Conservation (phyloP, 2,113 vertebrate genomes). For the Petroica traversi region DNA sequence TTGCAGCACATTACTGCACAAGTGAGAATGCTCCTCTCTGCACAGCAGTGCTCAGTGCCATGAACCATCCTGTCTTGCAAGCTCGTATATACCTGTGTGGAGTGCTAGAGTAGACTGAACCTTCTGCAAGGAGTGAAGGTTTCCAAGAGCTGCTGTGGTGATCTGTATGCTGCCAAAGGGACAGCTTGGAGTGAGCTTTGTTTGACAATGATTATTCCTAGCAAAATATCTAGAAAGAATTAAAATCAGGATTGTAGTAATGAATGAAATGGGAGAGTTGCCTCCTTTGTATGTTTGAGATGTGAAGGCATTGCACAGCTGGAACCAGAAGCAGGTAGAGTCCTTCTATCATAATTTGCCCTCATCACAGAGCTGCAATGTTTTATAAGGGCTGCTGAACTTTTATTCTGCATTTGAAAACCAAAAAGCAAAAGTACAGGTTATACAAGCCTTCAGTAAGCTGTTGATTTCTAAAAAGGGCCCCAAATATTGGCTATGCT, state of each 20-base stretch:
- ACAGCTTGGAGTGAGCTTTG: background rate
- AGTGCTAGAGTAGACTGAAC: background rate
- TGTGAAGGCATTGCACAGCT: background rate
- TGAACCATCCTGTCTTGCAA: background rate
- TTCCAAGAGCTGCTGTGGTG: background rate
- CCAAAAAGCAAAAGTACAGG: background rate
- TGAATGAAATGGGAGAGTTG: background rate
- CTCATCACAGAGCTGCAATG: background rate
- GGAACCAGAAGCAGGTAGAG: background rate
- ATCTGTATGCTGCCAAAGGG: background rate
- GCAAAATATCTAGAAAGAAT: background rate
- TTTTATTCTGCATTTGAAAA: background rate
- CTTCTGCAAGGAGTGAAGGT: background rate
- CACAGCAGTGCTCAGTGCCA: background rate
- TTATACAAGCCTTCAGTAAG: background rate
- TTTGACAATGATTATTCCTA: background rate
- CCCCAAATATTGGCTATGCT: background rate
- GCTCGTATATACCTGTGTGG: background rate
- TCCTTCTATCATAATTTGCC: background rate
- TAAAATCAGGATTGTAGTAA: background rate
- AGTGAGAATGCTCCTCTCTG: background rate
- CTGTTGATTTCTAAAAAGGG: background rate
- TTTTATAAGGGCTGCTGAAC: background rate
- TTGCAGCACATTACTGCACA: background rate
- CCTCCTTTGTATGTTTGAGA: background rate